Evolutionary conservation across 2,888 invertebrate species (phyloP), one percentile per base, ranked within the genome.

Genomic region (Coelinius sp.): DNA sequence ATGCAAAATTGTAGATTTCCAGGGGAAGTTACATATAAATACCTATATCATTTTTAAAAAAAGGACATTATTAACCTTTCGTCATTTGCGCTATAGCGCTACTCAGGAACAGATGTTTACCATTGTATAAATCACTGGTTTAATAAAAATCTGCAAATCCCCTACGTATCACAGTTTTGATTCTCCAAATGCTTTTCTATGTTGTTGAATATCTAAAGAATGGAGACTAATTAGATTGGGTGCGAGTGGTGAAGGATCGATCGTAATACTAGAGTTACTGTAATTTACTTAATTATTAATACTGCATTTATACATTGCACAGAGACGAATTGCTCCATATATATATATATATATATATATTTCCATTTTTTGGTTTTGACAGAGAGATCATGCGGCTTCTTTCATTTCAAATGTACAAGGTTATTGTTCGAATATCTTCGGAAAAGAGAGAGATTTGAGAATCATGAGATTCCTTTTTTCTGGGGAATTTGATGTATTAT

Each of bases 261-360:
- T 49, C 17, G 8, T 20, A 49, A 8, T 17, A 49, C 17, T n/a
- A 35, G 22, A 31, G 8, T 8, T 27, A 8, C 2, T 27, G 14
- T 17, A 17, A 27, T 17, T 59, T 17, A 17, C 14, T 27, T 49
- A 49, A 59, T 31, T 35, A 17, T 59, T 20, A 59, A 59, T 59
- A 35, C 17, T 59, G 35, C 27, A 59, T 59, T 59, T 59, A 59
- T 59, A 31, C 59, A 59, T 35, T 59, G 59, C 27, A 59, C 35
- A 35, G 14, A 35, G 20, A n/a, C 35, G 2, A 59, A 59, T 59
- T 59, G 31, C 20, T 20, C 35, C 31, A 59, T 31, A 20, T 31
- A 59, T 17, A 31, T 31, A 31, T 20, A 20, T 0, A 59, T 14
- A 59, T 20, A 31, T 3, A 31, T 31, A 20, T 31, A 31, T 59